Conservation (phyloP, 2,888 invertebrate genomes). For the Ischnus inquisitorius region DNA sequence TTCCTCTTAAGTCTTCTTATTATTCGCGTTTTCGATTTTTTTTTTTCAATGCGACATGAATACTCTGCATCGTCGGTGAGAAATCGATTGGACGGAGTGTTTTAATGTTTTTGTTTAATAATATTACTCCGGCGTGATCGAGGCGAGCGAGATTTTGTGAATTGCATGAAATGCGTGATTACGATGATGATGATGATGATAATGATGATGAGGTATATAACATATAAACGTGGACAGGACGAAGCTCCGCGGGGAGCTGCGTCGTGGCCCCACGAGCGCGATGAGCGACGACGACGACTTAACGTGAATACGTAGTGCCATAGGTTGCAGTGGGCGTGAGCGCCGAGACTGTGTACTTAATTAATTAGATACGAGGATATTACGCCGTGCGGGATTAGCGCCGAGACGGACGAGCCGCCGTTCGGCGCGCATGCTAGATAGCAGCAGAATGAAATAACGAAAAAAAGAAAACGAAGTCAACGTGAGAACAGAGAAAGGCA, state of each 20-base stretch:
- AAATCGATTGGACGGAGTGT: constrained; percentile 50
- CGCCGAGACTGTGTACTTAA: constrained; percentile 84
- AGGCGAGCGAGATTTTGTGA: constrained; percentile 43
- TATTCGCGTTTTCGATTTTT: constrained; percentile 22
- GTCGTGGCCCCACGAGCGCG: constrained; percentile 31
- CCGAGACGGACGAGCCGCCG: constrained; percentile 28
- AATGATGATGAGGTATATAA: constrained; percentile 48
- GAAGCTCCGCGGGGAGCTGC: constrained; percentile 51
- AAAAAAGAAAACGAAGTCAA: not conserved
- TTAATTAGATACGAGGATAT: constrained; percentile 76
- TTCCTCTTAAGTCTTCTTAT: constrained; percentile 48
- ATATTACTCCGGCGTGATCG: constrained; percentile 51
- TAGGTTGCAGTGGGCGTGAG: constrained; percentile 81
- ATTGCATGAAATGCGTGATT: constrained; percentile 61
- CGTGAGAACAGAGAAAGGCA: constrained; percentile 1
- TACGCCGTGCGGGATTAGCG: constrained; percentile 39
- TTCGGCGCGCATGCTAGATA: constrained; percentile 19
- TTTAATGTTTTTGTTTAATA: constrained; percentile 41
- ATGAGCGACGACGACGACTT: constrained; percentile 67
- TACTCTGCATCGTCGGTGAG: constrained; percentile 37
- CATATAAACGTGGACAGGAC: constrained; percentile 55
- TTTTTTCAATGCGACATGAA: constrained; percentile 35
- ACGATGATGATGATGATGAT: constrained; percentile 51
- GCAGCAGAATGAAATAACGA: constrained; percentile 5
- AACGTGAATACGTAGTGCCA: constrained; percentile 85